Base-by-base conservation (phyloP, 2,797 vertebrate species). In the Notamacropus eugenii region DNA sequence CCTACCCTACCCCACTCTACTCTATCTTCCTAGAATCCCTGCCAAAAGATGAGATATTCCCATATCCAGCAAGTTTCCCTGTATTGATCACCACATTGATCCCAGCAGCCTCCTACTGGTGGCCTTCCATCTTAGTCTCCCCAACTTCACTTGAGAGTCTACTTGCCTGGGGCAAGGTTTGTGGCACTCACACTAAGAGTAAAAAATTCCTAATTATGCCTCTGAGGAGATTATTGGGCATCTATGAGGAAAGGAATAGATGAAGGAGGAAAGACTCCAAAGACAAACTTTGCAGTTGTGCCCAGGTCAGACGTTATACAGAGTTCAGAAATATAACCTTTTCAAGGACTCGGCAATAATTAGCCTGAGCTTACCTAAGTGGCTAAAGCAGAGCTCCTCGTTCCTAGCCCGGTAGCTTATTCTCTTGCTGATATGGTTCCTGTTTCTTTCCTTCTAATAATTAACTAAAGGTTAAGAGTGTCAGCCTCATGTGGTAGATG, bases 1-100 rank as follows among this genome's bases (percentile, higher is more conserved):
- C 14, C n/a, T 82, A 3, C 8, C 8, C 6, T 40, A 0, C n/a
- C 22, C n/a, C 6, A 3, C n/a, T 46, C n/a, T 40, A 2, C 13
- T 67, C 58, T 31, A 12, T 40, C n/a, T 82, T 24, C 19, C n/a
- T 46, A 10, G 67, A 2, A 24, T 82, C 6, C n/a, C 67, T 82
- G n/a, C 67, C 67, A 82, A 82, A n/a, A n/a, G 34, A 67, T 67
- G 62, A n/a, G 2, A 82, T 22, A 82, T 82, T 24, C 19, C 19
- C n/a, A 82, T 46, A 82, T 0, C 67, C 16, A 82, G n/a, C 8
- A 82, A 82, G 67, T 19, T 40, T 82, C 12, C n/a, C 67, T 9
- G 22, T 46, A 82, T 9, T 22, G 34, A 74, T 82, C 16, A 82
- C n/a, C 67, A 40, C 46, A 46, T 2, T 24, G n/a, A 82, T 46